Evolutionary conservation across 2,113 vertebrate genomes (phyloP).

Genomic region (Drymodes brunneopygia): DNA sequence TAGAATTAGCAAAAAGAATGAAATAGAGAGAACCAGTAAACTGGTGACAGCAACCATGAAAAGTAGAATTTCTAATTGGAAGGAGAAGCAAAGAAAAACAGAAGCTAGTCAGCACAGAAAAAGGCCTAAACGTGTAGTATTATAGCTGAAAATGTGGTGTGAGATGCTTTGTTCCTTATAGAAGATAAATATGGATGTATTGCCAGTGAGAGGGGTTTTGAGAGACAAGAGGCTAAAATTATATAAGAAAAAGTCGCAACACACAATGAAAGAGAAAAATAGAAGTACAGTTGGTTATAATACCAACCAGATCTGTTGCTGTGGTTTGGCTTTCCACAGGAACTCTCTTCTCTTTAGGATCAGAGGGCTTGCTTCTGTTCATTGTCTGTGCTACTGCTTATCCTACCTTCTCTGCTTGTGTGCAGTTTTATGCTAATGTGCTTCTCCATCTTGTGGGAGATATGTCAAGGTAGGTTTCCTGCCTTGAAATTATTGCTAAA

Average conservation of each 20-base stretch:
- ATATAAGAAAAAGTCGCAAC: background rate
- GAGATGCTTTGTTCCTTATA: background rate
- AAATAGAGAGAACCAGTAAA: background rate
- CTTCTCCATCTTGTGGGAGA: background rate
- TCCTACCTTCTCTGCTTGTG: background rate
- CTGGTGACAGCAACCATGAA: background rate
- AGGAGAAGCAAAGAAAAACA: background rate
- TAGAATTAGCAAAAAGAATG: background rate
- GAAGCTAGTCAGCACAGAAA: background rate
- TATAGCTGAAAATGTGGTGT: background rate
- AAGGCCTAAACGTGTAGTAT: background rate
- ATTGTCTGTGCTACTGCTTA: background rate
- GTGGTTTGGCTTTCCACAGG: background rate
- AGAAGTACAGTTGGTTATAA: background rate
- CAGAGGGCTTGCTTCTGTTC: background rate
- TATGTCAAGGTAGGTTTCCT: background rate
- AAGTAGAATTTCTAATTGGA: background rate
- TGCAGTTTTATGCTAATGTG: background rate
- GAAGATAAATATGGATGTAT: background rate
- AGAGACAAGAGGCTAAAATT: background rate
- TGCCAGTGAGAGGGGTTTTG: background rate
- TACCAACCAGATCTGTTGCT: background rate
- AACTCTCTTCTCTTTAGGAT: background rate
- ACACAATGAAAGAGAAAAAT: background rate
- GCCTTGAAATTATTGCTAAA: background rate